phyloP scores from a whole-genome alignment of 2,113 vertebrate species.

The Corapipo altera region DNA sequence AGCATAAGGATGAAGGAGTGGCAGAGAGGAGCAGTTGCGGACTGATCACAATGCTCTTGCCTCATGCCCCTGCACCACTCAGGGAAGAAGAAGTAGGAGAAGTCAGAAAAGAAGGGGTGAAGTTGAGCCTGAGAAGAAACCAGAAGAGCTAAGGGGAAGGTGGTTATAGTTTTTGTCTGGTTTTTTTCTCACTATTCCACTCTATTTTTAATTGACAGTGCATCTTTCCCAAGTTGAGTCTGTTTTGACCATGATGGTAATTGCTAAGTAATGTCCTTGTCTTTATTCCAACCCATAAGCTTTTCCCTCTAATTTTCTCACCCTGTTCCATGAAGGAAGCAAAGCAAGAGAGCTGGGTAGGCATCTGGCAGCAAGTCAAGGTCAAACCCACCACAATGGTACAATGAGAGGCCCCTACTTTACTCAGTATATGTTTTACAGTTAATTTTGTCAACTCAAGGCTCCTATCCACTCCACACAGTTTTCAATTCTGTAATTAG shows the following conservation, averaged over 20 bases:
- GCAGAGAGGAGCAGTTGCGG: background rate
- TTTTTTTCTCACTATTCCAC: background rate
- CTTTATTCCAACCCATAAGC: background rate
- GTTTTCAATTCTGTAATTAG: background rate
- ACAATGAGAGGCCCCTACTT: background rate
- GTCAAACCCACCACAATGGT: background rate
- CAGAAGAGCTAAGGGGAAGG: background rate
- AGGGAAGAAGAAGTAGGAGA: background rate
- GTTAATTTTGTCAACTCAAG: slow-evolving; percentile 17
- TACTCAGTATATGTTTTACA: background rate
- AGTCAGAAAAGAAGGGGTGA: background rate
- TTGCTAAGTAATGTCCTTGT: background rate
- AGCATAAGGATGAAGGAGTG: background rate
- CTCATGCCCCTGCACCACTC: rapidly evolving
- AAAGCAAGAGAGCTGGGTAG: background rate
- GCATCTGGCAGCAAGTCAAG: background rate
- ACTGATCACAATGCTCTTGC: background rate
- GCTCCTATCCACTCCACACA: background rate
- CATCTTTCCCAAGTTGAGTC: background rate
- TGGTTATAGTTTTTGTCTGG: background rate
- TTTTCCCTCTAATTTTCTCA: background rate
- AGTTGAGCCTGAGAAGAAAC: background rate
- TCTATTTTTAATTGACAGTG: background rate
- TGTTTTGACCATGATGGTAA: background rate
- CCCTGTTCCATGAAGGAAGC: background rate